Evolutionary conservation across 2,888 invertebrate species (phyloP), one percentile per base, ranked within the genome.

Genomic region (Noctua pronuba): DNA sequence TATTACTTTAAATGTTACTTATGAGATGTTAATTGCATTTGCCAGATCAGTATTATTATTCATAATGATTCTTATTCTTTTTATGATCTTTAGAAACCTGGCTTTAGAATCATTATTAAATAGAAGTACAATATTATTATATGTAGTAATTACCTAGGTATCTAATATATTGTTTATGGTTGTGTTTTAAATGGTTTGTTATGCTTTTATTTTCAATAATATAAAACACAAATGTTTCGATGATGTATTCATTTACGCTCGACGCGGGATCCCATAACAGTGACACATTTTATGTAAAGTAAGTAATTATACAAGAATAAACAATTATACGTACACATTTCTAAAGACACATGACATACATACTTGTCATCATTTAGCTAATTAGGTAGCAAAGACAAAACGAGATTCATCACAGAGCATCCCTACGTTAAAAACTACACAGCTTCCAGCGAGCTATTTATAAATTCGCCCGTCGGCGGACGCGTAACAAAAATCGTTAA

Each of bases 401-500:
- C 10, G 16, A 49, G 5, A 68, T 64, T 44, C 55, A 44, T 65
- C 21, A 60, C 28, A 68, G 16, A 65, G 13, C n/a, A 60, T 44
- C 16, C 35, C 49, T 28, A 31, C 24, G n/a, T 58, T 16, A 62
- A 80, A 82, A 79, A 69, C 68, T 73, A 77, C 21, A 62, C 65
- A 44, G 60, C 55, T 46, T 65, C 65, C 55, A 66, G 28, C 58
- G n/a, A 60, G 44, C 64, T 67, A 84, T 82, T 82, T 75, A 77
- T 81, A 77, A 84, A 72, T 73, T 67, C 79, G 62, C 67, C 66
- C 28, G 72, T 46, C 66, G 28, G 41, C 65, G 67, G 71, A 73
- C 68, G 73, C 79, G 72, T 79, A 86, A 67, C 82, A 86, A 87
- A 87, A 88, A 84, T 80, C 87, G 80, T 88, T 86, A 87, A 77